Evolutionary conservation across 1,140 invertebrate genomes (phyloP).

Genomic region (Atta texana): DNA sequence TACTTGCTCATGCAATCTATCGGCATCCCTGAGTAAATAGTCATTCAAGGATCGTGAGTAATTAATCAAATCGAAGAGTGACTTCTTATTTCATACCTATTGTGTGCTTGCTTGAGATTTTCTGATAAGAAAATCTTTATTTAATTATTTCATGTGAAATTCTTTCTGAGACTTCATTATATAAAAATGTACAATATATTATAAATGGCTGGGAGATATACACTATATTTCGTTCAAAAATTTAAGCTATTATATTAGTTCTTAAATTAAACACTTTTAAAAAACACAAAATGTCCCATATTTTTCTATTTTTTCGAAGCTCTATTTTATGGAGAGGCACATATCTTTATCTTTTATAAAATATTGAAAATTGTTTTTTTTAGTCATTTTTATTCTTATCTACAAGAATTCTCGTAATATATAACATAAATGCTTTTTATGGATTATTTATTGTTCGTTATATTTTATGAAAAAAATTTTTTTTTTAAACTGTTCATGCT

Average conservation of each 20-base stretch:
- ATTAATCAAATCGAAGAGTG: conserved; percentile 59
- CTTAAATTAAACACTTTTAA: background rate
- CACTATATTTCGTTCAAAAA: background rate
- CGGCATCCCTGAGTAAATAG: conserved; percentile 69
- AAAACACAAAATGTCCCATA: background rate
- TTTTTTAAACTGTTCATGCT: background rate
- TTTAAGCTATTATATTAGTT: background rate
- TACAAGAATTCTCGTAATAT: background rate
- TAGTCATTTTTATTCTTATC: background rate
- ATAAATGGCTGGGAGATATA: no score
- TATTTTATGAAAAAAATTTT: background rate
- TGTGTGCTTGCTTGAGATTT: conserved; percentile 7
- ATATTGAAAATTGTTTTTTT: background rate
- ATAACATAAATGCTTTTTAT: background rate
- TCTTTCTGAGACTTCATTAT: background rate
- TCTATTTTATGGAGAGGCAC: background rate
- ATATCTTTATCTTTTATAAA: background rate
- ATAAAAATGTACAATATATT: no score
- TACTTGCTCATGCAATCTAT: conserved; percentile 76
- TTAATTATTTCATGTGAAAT: background rate
- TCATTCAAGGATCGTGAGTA: conserved; percentile 38
- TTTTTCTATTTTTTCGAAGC: background rate
- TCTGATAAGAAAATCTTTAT: background rate
- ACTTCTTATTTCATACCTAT: conserved; percentile 9
- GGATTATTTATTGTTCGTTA: background rate